A percentile compares a stretch with the other conserved stretches of the same genome.
These are phyloP conservation scores for Triplophysa tibetana DNA, from an alignment of 2,113 vertebrate genomes.

Conservation along the genomic window DNA sequence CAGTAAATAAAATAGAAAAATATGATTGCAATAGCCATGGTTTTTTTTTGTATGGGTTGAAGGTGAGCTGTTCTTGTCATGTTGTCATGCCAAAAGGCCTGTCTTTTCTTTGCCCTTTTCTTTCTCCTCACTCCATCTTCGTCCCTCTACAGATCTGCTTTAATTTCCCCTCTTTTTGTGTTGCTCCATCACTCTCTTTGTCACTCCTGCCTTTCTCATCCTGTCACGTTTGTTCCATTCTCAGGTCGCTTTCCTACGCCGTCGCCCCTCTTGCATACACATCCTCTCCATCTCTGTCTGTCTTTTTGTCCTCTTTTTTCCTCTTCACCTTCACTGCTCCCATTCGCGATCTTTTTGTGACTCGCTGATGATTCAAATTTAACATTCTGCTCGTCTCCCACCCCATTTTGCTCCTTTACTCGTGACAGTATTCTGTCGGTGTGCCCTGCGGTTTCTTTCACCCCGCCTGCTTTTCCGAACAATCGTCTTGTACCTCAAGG, in stretches of 20 bases:
- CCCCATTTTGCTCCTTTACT: slow-evolving; percentile 35
- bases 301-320: slow-evolving; percentile 30
- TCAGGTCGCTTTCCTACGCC: slow-evolving; percentile 38
- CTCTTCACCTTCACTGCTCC: slow-evolving; percentile 25
- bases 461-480: not conserved
- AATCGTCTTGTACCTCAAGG: not conserved
- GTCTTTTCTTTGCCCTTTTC: slow-evolving; percentile 14
- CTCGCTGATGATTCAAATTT: slow-evolving; percentile 32
- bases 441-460: slow-evolving; percentile 17
- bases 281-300: slow-evolving; percentile 49
- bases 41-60: not conserved
- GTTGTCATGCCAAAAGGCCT: slow-evolving; percentile 38
- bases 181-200: slow-evolving; percentile 42
- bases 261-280: not conserved
- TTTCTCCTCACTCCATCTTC: slow-evolving; percentile 41
- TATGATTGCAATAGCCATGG: too few relatives aligned
- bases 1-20: too few relatives aligned
- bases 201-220: slow-evolving; percentile 32
- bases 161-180: slow-evolving; percentile 45
- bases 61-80: slow-evolving; percentile 35
- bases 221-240: slow-evolving; percentile 39
- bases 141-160: slow-evolving; percentile 33
- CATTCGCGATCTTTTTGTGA: slow-evolving; percentile 25
- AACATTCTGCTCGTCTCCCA: slow-evolving; percentile 29
- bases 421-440: slow-evolving; percentile 31